phyloP scores from a whole-genome alignment of 35 echinoderm and acorn worm genomes.

The Holothuria glaberrima region DNA sequence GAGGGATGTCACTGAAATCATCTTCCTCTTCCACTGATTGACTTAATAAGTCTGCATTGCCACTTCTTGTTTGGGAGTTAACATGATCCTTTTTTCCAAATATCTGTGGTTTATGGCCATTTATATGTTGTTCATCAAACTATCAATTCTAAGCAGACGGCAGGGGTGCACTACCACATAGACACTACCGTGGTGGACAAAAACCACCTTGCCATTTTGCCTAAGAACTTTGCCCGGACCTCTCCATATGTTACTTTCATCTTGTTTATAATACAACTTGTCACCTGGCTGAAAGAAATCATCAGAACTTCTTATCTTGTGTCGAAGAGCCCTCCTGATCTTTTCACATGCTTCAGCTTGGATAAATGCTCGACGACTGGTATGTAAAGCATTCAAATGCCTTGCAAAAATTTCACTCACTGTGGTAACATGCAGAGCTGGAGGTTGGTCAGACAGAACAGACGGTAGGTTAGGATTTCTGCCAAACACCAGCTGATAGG shows the following conservation, averaged over 20 bases:
- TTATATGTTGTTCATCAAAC: background rate
- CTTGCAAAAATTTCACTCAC: conserved; percentile 35
- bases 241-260: conserved; percentile 57
- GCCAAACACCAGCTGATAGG: conserved; percentile 47
- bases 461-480: conserved; percentile 62
- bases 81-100: no score
- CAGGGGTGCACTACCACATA: conserved; percentile 14
- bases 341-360: conserved; percentile 41
- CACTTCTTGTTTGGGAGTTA: background rate
- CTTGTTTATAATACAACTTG: conserved; percentile 38
- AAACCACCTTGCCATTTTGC: conserved; percentile 54
- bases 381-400: conserved; percentile 51
- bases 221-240: conserved; percentile 58
- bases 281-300: background rate
- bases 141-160: background rate
- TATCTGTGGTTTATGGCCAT: background rate
- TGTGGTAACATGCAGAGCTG: conserved; percentile 40
- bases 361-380: conserved; percentile 14
- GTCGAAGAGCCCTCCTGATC: conserved; percentile 29
- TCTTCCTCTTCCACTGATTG: background rate
- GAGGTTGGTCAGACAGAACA: conserved; percentile 11
- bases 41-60: background rate
- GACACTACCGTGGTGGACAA: conserved; percentile 39
- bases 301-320: conserved; percentile 15
- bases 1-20: background rate